Conservation (phyloP, 2,888 invertebrate genomes). For the Nomada fabriciana region DNA sequence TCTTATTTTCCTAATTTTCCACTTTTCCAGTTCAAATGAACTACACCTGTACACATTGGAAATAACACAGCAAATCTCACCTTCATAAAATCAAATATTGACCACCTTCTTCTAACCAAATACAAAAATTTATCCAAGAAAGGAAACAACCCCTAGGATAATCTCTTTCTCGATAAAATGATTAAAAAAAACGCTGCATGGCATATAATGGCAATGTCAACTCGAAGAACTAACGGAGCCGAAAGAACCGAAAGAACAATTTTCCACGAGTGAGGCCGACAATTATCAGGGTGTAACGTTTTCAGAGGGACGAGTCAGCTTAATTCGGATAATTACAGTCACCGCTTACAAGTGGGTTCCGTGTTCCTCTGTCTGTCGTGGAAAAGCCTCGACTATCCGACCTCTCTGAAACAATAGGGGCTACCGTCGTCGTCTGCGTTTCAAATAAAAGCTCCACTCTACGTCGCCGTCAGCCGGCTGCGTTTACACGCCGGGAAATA, state of each 20-base stretch:
- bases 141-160: too few species aligned
- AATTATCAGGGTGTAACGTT: constrained; percentile 21
- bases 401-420: constrained; percentile 48
- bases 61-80: too few species aligned
- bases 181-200: too few species aligned
- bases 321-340: constrained; percentile 46
- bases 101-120: too few species aligned
- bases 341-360: background rate
- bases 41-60: background rate
- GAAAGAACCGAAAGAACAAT: background rate
- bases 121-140: too few species aligned
- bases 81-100: too few species aligned
- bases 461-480: background rate
- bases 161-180: too few species aligned
- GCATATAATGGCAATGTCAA: background rate
- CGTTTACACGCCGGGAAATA: constrained; percentile 56
- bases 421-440: constrained; percentile 40
- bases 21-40: background rate
- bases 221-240: background rate
- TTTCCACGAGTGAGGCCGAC: background rate
- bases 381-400: constrained; percentile 28
- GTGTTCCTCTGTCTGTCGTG: constrained; percentile 1
- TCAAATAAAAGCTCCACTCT: constrained; percentile 30
- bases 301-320: constrained; percentile 15
- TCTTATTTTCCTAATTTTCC: background rate